A percentile compares a stretch with the other conserved stretches of the same genome.
Conservation (phyloP, 2,113 vertebrate species). For the Brachyhypopomus gauderio region DNA sequence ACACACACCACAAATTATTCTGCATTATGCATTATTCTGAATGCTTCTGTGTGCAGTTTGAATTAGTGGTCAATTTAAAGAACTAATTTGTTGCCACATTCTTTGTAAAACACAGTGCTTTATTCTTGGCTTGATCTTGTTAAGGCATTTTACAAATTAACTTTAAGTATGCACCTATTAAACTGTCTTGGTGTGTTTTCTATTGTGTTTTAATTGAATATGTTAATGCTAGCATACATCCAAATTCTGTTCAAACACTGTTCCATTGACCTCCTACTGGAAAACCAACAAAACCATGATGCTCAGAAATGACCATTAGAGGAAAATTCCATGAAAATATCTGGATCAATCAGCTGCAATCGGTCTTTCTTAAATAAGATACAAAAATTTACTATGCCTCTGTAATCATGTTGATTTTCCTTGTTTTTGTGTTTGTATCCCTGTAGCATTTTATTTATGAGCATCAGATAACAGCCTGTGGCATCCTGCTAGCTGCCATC, state of each 20-base stretch:
- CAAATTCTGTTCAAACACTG: too few relatives aligned
- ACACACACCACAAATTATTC: conserved; percentile 14
- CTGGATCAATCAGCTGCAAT: too few relatives aligned
- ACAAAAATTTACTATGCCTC: too few relatives aligned
- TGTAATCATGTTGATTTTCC: too few relatives aligned
- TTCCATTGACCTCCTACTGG: not conserved
- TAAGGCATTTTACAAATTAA: not conserved
- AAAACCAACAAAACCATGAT: not conserved
- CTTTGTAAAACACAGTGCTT: not conserved
- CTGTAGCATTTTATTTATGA: not conserved
- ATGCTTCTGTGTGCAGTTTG: too few relatives aligned
- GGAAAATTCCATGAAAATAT: too few relatives aligned
- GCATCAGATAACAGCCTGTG: not conserved
- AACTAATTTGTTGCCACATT: not conserved
- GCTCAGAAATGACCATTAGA: not conserved
- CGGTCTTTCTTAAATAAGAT: too few relatives aligned
- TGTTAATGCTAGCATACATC: not conserved
- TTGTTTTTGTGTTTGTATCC: too few relatives aligned
- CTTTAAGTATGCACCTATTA: not conserved
- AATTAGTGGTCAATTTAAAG: not conserved
- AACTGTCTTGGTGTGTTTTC: not conserved
- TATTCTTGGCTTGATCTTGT: not conserved
- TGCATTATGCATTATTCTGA: too few relatives aligned
- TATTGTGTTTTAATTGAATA: not conserved
- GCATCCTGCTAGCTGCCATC: conserved; percentile 34